These are phyloP conservation scores for Tryphoninae sp. DNA, from an alignment of 2,888 invertebrate species.

Conservation along the genomic window DNA sequence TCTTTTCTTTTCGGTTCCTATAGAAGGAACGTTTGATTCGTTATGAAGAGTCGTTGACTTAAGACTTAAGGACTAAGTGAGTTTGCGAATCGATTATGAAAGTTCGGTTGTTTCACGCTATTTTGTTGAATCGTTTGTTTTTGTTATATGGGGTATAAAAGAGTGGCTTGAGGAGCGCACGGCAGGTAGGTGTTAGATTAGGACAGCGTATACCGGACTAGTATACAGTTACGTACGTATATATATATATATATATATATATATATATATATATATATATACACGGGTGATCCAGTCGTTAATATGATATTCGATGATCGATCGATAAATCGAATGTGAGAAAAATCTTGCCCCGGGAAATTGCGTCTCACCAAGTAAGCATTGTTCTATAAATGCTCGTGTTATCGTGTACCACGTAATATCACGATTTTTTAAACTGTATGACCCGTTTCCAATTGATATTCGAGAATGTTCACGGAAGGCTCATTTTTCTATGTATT, in stretches of 20 bases:
- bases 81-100: slow-evolving; percentile 65
- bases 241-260: slow-evolving; percentile 56
- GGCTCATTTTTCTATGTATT: slow-evolving; percentile 32
- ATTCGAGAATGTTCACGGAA: slow-evolving; percentile 2
- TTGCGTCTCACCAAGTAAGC: not conserved
- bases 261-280: slow-evolving; percentile 60
- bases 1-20: slow-evolving; percentile 55
- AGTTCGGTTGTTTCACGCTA: slow-evolving; percentile 33
- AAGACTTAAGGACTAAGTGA: slow-evolving; percentile 69
- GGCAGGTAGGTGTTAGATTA: slow-evolving; percentile 67
- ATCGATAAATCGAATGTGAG: slow-evolving; percentile 34
- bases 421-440: not conserved
- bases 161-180: slow-evolving; percentile 37
- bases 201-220: slow-evolving; percentile 80
- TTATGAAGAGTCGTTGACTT: slow-evolving; percentile 71
- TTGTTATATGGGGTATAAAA: slow-evolving; percentile 54
- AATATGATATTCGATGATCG: slow-evolving; percentile 36
- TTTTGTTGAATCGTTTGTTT: slow-evolving; percentile 52
- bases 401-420: not conserved
- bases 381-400: not conserved
- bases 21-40: slow-evolving; percentile 74
- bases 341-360: slow-evolving; percentile 21
- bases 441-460: slow-evolving; percentile 2
- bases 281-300: slow-evolving; percentile 16
- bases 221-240: slow-evolving; percentile 71